Evolutionary conservation across 2,797 vertebrate genomes (phyloP).

Genomic region (Pseudopleuronectes americanus): DNA sequence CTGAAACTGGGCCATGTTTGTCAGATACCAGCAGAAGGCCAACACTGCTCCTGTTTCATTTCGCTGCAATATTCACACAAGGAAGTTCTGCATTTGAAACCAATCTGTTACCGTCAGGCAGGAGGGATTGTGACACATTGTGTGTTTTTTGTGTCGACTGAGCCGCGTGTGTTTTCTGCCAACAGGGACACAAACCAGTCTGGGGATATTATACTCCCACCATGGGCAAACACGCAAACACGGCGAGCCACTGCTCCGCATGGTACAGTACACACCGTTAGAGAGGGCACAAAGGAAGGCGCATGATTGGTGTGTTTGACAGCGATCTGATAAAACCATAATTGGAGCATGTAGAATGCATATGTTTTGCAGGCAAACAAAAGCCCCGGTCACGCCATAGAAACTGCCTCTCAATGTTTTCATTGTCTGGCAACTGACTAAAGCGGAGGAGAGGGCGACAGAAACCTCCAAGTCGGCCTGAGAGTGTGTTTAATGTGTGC

Average conservation of each 20-base stretch:
- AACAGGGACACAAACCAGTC: slow-evolving; percentile 60
- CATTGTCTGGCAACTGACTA: slow-evolving; percentile 87
- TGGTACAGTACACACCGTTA: slow-evolving; percentile 87
- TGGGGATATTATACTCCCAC: slow-evolving; percentile 81
- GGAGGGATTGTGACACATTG: slow-evolving; percentile 59
- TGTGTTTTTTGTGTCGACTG: slow-evolving; percentile 41
- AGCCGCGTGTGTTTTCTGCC: slow-evolving; percentile 57
- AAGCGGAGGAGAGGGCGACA: slow-evolving; percentile 77
- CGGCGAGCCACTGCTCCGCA: slow-evolving; percentile 83
- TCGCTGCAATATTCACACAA: slow-evolving; percentile 33
- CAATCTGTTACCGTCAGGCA: slow-evolving; percentile 56
- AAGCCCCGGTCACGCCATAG: slow-evolving; percentile 76
- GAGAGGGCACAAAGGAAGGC: slow-evolving; percentile 81
- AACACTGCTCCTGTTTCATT: slow-evolving; percentile 19
- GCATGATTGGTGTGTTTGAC: slow-evolving; percentile 84
- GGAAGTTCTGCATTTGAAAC: slow-evolving; percentile 58
- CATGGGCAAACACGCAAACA: slow-evolving; percentile 96
- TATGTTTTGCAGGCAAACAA: slow-evolving; percentile 82
- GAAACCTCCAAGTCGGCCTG: slow-evolving; percentile 78
- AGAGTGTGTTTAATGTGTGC: slow-evolving; percentile 75
- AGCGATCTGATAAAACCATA: slow-evolving; percentile 89
- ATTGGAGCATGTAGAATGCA: slow-evolving; percentile 81
- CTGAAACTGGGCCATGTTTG: slow-evolving; percentile 29
- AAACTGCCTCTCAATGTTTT: slow-evolving; percentile 78
- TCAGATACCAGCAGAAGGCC: slow-evolving; percentile 16